phyloP scores from a whole-genome alignment of 2,113 vertebrate species.

The Alligator sinensis region DNA sequence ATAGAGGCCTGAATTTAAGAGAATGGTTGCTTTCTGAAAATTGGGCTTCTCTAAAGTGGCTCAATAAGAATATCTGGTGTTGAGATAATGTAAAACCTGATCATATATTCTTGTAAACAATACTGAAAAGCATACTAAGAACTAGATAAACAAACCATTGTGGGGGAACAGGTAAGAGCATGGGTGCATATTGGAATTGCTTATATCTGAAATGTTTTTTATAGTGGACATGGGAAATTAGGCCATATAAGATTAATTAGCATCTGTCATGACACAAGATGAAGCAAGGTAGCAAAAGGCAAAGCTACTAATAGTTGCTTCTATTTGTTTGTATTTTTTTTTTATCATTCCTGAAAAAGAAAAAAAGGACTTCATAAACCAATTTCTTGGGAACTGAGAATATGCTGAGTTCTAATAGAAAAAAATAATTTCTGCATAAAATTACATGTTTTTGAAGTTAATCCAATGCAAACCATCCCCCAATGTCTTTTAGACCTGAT shows the following conservation, averaged over 20 bases:
- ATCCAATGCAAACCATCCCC: background rate
- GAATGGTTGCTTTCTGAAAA: background rate
- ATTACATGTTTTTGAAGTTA: background rate
- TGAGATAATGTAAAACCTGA: background rate
- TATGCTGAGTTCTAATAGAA: background rate
- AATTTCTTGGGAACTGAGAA: background rate
- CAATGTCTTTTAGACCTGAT: background rate
- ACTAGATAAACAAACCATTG: background rate
- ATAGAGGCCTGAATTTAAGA: background rate
- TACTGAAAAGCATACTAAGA: background rate
- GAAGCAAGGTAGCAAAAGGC: background rate
- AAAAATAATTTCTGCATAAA: background rate
- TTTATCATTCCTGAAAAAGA: background rate
- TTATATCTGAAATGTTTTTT: background rate
- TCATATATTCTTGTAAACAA: background rate
- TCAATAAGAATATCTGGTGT: background rate
- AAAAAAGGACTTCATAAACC: background rate
- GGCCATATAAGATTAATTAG: background rate
- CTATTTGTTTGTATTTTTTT: background rate
- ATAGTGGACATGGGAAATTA: background rate
- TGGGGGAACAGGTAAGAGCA: background rate
- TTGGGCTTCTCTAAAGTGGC: background rate
- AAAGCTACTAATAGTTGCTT: background rate
- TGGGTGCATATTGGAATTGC: background rate
- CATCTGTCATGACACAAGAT: accelerated